Evolutionary conservation across 2,113 vertebrate species (phyloP), one percentile per base, ranked within the genome.

Genomic region (Hypocryptadius cinnamomeus): DNA sequence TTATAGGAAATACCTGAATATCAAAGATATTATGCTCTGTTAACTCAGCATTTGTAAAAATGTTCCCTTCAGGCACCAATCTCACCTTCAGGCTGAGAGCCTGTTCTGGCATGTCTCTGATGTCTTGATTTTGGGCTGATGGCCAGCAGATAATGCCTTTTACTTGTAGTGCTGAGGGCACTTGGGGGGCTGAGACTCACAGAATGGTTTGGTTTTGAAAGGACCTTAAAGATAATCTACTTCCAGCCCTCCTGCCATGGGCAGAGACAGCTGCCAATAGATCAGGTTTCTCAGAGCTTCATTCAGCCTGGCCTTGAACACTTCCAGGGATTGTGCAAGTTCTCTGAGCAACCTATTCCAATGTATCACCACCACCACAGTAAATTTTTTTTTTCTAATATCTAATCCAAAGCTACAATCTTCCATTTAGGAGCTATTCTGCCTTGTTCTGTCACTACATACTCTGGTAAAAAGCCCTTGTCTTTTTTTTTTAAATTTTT

Each of bases 221-320:
- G 11, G 35, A 42, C 17, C 20, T 69, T 69, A 47, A 61, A 61
- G 39, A n/a, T 7, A n/a, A 54, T 11, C 10, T 40, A 8, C 1
- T 30, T 40, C 39, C 23, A 74, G 10, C 1, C 0, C 2, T 9
- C 10, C 30, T 54, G 21, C 24, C 17, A n/a, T 3, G 3, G 21
- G 11, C 45, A 68, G 24, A 66, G 11, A 31, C 24, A 31, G 4
- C 21, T 81, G 47, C 8, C n/a, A 35, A 45, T 7, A 31, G 16
- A 15, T 6, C 33, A 40, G 20, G 24, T 40, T 47, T 30, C 24
- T 82, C 47, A 61, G 31, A 35, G 3, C 21, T 14, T 54, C n/a
- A 22, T 54, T 40, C 21, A 82, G 8, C 12, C n/a, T 23, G 21
- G 21, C 40, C 63, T 76, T 42, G 47, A 61, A 76, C 10, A 23